phyloP scores from a whole-genome alignment of 2,113 vertebrate genomes.

The Ictalurus punctatus region DNA sequence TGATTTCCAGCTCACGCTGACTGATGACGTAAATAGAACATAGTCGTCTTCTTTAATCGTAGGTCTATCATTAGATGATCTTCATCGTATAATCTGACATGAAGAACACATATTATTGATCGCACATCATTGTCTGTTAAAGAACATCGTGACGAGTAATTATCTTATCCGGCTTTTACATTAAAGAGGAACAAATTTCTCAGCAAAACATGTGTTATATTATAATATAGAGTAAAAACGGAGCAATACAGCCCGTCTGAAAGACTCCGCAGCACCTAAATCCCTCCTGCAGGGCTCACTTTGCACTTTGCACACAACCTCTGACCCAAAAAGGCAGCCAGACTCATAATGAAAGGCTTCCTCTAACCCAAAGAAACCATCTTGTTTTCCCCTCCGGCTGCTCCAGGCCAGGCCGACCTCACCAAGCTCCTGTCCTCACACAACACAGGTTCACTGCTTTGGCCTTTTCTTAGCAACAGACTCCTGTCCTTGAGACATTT shows the following conservation, averaged over 20 bases:
- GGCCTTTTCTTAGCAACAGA: constrained; percentile 23
- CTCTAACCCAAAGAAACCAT: constrained; percentile 35
- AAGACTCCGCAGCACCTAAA: neutral
- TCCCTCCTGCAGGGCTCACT: constrained; percentile 34
- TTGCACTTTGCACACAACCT: constrained; percentile 41
- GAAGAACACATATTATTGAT: neutral
- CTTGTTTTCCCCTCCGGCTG: constrained; percentile 31
- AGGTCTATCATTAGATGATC: neutral
- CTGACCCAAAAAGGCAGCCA: constrained; percentile 47
- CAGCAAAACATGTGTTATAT: neutral
- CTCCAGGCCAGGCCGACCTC: constrained; percentile 12
- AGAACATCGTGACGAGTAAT: neutral
- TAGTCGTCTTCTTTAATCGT: neutral
- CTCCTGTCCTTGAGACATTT: neutral
- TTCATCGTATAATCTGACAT: neutral
- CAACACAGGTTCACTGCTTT: constrained; percentile 60
- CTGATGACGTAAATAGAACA: neutral
- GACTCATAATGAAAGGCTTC: constrained; percentile 46
- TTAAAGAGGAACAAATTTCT: neutral
- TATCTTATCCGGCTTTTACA: neutral
- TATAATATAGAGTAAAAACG: neutral
- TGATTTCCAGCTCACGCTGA: neutral
- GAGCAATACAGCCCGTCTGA: neutral
- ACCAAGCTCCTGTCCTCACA: constrained; percentile 60
- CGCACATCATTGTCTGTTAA: neutral